phyloP scores from a whole-genome alignment of 2,888 invertebrate species.

The Drosophila gaucha region DNA sequence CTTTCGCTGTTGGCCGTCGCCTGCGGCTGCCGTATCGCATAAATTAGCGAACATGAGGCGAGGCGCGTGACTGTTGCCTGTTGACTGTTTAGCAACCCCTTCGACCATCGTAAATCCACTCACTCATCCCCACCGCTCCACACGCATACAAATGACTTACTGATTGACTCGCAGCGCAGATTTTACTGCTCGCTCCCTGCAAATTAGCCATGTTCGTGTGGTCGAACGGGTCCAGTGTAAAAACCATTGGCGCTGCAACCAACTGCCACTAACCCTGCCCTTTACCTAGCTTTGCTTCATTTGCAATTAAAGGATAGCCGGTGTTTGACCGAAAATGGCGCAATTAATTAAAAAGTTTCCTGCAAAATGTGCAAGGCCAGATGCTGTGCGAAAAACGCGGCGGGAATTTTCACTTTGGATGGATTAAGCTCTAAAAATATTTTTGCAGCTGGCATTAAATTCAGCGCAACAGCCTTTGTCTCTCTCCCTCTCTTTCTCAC shows the following conservation, averaged over 20 bases:
- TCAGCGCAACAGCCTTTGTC: constrained; percentile 1
- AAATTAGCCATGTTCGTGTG: constrained; percentile 66
- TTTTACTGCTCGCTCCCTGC: constrained; percentile 25
- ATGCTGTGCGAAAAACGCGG: background rate
- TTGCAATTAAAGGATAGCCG: constrained; percentile 54
- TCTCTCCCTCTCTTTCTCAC: too few species aligned
- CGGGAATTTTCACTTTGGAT: constrained; percentile 5
- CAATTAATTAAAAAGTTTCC: constrained; percentile 76
- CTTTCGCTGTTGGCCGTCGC: constrained; percentile 46
- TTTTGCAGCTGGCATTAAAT: constrained; percentile 32
- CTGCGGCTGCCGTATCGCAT: constrained; percentile 65
- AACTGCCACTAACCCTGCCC: background rate
- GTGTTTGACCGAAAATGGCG: constrained; percentile 54
- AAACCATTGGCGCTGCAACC: constrained; percentile 17
- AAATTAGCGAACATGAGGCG: constrained; percentile 75
- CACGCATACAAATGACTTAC: constrained; percentile 61
- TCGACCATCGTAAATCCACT: constrained; percentile 9
- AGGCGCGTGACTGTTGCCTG: constrained; percentile 55
- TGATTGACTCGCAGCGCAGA: constrained; percentile 61
- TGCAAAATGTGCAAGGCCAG: constrained; percentile 40
- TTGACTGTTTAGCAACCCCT: constrained; percentile 26
- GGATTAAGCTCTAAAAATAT: constrained; percentile 49
- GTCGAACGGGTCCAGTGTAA: constrained; percentile 35
- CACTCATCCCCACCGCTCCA: background rate
- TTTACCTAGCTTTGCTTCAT: constrained; percentile 19